These are phyloP conservation scores for Oreonectes daqikongensis DNA, from an alignment of 2,797 vertebrate species.

Conservation along the genomic window DNA sequence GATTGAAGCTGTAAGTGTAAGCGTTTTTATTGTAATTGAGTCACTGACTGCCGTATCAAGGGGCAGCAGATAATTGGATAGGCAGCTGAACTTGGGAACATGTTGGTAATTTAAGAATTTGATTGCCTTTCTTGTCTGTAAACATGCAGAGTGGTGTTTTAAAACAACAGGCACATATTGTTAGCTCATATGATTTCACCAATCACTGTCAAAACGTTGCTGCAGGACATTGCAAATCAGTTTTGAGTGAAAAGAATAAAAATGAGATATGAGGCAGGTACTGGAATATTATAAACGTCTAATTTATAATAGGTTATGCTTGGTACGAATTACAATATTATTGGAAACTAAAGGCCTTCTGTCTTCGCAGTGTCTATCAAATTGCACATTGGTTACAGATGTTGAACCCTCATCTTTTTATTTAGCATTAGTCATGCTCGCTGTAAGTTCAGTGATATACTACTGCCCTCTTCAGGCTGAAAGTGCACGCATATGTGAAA, in stretches of 20 bases:
- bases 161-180: conserved; percentile 42
- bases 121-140: conserved; percentile 71
- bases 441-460: background rate
- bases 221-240: conserved; percentile 28
- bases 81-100: conserved; percentile 66
- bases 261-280: background rate
- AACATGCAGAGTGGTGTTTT: conserved; percentile 2
- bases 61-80: conserved; percentile 75
- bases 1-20: conserved; percentile 70
- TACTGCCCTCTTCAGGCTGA: conserved; percentile 44
- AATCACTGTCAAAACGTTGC: conserved; percentile 25
- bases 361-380: background rate
- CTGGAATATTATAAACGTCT: background rate
- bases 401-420: background rate
- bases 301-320: background rate
- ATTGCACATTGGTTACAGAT: background rate
- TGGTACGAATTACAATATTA: background rate
- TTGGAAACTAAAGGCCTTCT: no score
- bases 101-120: conserved; percentile 73
- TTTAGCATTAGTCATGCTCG: background rate
- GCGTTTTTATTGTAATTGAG: conserved; percentile 70
- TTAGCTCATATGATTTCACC: background rate
- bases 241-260: background rate
- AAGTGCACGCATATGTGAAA: background rate
- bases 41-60: conserved; percentile 59